These are phyloP conservation scores for Peromyscus californicus DNA, from an alignment of 2,113 vertebrate species.

Conservation along the genomic window DNA sequence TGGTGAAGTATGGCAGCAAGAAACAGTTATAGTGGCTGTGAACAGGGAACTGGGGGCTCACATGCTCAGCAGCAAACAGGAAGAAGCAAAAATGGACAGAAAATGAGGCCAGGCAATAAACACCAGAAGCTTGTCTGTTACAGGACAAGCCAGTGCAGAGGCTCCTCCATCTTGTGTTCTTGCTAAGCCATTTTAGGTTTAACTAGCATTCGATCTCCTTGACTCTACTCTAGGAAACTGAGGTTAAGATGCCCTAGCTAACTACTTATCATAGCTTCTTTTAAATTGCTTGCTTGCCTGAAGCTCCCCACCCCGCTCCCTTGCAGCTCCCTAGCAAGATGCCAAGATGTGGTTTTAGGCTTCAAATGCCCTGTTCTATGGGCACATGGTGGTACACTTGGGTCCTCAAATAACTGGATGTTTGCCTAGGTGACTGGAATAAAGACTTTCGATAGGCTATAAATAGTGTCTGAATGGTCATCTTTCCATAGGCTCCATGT, in stretches of 20 bases:
- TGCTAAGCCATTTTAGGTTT: not conserved
- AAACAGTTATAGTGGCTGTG: not conserved
- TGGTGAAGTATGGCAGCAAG: not conserved
- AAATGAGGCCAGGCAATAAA: not conserved
- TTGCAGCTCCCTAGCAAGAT: not conserved
- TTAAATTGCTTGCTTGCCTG: not conserved
- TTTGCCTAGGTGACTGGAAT: not conserved
- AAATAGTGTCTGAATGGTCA: not conserved
- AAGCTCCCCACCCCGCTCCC: not conserved
- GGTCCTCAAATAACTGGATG: not conserved
- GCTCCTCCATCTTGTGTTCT: not conserved
- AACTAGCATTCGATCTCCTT: not conserved
- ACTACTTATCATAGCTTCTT: not conserved
- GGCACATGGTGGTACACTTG: not conserved
- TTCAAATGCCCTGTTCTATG: not conserved
- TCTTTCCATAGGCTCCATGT: not conserved
- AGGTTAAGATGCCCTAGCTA: not conserved
- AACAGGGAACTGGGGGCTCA: not conserved
- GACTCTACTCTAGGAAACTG: not conserved
- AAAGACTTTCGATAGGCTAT: not conserved
- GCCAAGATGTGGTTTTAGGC: not conserved
- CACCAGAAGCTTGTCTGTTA: not conserved
- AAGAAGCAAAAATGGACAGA: not conserved
- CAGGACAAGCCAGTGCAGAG: not conserved
- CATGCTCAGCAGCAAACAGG: not conserved